A percentile compares a stretch with the other conserved stretches of the same genome.
Conservation (phyloP, 2,113 vertebrate genomes). For the human region DNA sequence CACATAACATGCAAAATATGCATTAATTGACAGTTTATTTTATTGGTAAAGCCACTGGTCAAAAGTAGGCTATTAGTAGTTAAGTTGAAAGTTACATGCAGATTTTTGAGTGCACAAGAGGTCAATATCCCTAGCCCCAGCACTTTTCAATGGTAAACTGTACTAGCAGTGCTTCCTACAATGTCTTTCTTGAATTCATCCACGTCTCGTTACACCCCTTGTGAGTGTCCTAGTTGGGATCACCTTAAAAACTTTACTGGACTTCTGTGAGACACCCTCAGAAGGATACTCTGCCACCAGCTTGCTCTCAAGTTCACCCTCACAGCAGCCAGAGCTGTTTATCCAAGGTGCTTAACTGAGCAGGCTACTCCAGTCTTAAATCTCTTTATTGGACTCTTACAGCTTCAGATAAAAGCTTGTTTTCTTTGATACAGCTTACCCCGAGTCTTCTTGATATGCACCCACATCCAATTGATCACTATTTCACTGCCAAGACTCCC, state of each 20-base stretch:
- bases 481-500: background rate
- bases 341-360: background rate
- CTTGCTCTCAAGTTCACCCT: background rate
- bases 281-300: background rate
- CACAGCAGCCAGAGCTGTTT: background rate
- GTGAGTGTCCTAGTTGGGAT: accelerated
- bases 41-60: background rate
- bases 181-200: background rate
- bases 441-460: background rate
- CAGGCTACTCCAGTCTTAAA: background rate
- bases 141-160: background rate
- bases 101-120: background rate
- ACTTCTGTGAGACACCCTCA: background rate
- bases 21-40: background rate
- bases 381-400: background rate
- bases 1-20: background rate
- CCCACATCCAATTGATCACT: background rate
- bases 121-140: background rate
- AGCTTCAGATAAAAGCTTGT: background rate
- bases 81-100: background rate
- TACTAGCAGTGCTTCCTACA: background rate
- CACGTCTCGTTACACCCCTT: background rate
- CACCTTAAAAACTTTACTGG: background rate
- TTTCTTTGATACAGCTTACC: background rate
- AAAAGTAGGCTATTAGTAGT: background rate